These are phyloP conservation scores for Arnoldichthys spilopterus DNA, from an alignment of 2,797 vertebrate genomes.

Conservation along the genomic window DNA sequence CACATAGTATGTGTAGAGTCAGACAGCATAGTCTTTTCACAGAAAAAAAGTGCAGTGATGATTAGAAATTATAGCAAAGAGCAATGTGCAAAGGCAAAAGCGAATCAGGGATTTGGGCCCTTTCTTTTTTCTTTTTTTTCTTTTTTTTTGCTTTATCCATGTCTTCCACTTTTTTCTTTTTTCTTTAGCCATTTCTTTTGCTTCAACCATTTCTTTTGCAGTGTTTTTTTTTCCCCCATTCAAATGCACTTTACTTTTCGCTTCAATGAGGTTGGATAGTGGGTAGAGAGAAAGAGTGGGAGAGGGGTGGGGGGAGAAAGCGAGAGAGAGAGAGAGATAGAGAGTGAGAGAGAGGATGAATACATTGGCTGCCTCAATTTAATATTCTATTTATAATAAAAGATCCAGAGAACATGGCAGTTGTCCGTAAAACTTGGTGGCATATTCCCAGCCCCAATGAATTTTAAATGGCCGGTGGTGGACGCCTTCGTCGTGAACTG, in stretches of 20 bases:
- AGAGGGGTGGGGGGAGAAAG: neutral
- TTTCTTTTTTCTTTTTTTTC: neutral
- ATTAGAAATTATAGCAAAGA: neutral
- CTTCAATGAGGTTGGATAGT: constrained; percentile 7
- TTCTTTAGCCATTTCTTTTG: neutral
- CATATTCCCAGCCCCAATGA: constrained; percentile 18
- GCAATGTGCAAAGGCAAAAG: neutral
- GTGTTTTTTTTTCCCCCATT: neutral
- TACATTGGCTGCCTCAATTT: neutral
- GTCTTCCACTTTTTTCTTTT: neutral
- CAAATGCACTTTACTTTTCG: constrained; percentile 25
- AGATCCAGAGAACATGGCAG: constrained; percentile 36
- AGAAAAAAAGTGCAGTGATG: neutral
- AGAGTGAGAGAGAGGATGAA: neutral
- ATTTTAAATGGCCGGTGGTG: constrained; percentile 29
- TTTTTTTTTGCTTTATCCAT: neutral
- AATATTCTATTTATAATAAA: constrained; percentile 38
- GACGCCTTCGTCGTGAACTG: neutral
- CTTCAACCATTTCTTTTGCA: neutral
- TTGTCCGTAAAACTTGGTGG: constrained; percentile 34
- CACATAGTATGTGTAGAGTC: neutral
- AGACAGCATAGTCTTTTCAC: neutral
- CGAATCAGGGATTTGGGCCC: neutral
- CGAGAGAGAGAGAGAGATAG: neutral
- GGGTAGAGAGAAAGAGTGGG: neutral